Evolutionary conservation across 2,797 vertebrate species (phyloP).

Genomic region (Oreonectes daqikongensis): DNA sequence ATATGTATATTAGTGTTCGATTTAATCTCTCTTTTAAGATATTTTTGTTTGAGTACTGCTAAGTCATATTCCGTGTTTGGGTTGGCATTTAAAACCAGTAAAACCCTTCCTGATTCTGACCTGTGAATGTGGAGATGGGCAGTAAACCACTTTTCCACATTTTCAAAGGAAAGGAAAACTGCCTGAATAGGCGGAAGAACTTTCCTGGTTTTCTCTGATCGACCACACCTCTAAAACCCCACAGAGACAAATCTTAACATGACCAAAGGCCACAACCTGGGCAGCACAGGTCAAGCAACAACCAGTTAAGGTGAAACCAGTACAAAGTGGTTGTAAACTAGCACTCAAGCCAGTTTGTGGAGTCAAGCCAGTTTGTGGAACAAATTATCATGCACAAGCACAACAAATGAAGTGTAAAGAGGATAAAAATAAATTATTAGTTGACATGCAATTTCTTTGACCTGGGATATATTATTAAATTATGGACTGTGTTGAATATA

Average conservation of each 20-base stretch:
- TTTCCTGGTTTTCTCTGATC: not conserved
- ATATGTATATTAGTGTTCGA: not conserved
- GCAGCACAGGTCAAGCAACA: not conserved
- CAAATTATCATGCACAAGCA: not conserved
- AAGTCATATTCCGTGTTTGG: not conserved
- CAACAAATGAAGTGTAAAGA: not conserved
- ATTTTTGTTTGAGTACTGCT: not conserved
- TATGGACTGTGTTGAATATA: not conserved
- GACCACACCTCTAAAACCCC: not conserved
- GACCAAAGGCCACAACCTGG: not conserved
- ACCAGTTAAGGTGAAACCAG: not conserved
- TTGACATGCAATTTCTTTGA: not conserved
- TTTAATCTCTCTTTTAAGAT: not conserved
- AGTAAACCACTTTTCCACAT: not conserved
- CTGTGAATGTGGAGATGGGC: not conserved
- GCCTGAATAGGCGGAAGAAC: not conserved
- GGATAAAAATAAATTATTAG: not conserved
- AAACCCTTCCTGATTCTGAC: not conserved
- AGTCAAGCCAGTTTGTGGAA: not conserved
- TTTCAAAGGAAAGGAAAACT: slow-evolving; percentile 7
- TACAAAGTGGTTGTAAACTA: not conserved
- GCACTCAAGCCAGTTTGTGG: not conserved
- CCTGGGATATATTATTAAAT: not conserved
- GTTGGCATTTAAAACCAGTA: not conserved
- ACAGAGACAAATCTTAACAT: not conserved